Percentiles rank a stretch among this genome's conserved stretches.
These are phyloP conservation scores for Acronicta psi DNA, from an alignment of 2,888 invertebrate species.

Conservation along the genomic window DNA sequence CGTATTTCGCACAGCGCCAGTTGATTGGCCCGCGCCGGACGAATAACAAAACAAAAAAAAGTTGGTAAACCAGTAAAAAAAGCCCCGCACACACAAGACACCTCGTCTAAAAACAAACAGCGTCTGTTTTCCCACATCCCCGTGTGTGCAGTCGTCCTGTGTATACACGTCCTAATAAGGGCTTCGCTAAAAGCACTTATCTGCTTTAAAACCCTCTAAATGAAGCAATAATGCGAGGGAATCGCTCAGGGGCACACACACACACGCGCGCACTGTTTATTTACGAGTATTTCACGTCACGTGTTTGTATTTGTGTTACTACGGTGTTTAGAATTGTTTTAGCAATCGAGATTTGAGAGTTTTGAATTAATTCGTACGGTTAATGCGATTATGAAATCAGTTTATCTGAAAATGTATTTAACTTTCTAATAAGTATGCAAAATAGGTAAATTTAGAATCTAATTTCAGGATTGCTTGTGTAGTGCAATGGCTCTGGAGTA, in stretches of 20 bases:
- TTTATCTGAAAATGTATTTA: constrained; percentile 11
- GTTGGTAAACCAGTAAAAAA: constrained; percentile 37
- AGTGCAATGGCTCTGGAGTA: constrained; percentile 1
- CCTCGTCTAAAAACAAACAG: constrained; percentile 50
- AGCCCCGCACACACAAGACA: constrained; percentile 29
- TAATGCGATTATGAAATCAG: constrained; percentile 49
- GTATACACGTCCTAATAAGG: constrained; percentile 73
- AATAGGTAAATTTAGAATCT: constrained; percentile 18
- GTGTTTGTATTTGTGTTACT: constrained; percentile 37
- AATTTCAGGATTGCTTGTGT: constrained; percentile 1
- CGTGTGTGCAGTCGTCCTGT: constrained; percentile 55
- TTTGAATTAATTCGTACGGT: constrained; percentile 48
- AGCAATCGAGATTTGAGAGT: constrained; percentile 39
- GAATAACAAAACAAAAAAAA: constrained; percentile 28
- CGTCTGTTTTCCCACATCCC: constrained; percentile 33
- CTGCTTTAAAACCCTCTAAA: constrained; percentile 80
- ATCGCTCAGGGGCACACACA: constrained; percentile 58
- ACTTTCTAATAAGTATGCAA: constrained; percentile 14
- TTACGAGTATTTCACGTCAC: constrained; percentile 38
- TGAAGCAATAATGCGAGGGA: constrained; percentile 78
- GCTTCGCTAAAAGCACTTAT: constrained; percentile 75
- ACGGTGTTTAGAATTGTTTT: constrained; percentile 47
- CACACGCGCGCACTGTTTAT: constrained; percentile 59
- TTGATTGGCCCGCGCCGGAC: constrained; percentile 40
- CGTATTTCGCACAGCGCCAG: constrained; percentile 27